phyloP scores from a whole-genome alignment of 2,797 vertebrate genomes.

The Ictinia mississippiensis region DNA sequence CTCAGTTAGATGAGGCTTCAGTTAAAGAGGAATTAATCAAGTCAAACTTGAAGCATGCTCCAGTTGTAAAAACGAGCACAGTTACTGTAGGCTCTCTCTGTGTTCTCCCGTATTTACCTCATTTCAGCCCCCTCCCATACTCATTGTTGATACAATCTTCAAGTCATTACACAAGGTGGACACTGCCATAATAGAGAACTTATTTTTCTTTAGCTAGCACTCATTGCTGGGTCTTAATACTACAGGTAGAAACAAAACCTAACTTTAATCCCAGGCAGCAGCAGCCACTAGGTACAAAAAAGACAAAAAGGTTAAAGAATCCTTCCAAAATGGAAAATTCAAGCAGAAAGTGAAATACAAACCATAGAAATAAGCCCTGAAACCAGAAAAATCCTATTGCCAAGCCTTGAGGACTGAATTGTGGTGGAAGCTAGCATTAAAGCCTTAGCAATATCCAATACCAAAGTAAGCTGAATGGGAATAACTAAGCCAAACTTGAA shows the following conservation, averaged over 20 bases:
- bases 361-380: background rate
- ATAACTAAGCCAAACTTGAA: background rate
- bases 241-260: background rate
- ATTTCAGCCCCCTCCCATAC: background rate
- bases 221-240: background rate
- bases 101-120: background rate
- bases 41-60: background rate
- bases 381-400: background rate
- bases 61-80: background rate
- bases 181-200: background rate
- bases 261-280: background rate
- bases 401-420: background rate
- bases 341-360: background rate
- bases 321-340: background rate
- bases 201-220: background rate
- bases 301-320: background rate
- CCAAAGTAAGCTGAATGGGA: background rate
- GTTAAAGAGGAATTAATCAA: background rate
- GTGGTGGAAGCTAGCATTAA: background rate
- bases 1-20: background rate
- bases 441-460: background rate
- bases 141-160: background rate
- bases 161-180: background rate
- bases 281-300: background rate
- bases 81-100: background rate